These are phyloP conservation scores for Gulo gulo DNA, from an alignment of 2,113 vertebrate species.

Conservation along the genomic window DNA sequence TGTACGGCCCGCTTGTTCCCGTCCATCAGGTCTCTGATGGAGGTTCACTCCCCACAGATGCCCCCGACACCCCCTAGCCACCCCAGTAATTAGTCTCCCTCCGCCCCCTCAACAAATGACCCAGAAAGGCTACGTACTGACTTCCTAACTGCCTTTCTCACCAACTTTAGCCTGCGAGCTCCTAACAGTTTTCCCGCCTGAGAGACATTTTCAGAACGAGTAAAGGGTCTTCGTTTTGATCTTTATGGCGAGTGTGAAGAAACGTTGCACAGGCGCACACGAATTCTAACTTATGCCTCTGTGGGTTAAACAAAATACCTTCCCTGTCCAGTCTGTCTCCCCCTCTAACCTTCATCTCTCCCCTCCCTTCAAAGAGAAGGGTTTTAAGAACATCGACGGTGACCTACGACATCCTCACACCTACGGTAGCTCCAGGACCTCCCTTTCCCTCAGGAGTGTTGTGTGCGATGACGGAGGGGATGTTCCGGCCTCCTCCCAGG, in stretches of 20 bases:
- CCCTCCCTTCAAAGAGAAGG: background rate
- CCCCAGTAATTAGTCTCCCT: background rate
- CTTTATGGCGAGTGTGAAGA: background rate
- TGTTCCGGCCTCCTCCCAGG: background rate
- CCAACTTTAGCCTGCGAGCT: background rate
- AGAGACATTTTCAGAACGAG: background rate
- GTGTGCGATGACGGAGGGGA: background rate
- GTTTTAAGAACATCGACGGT: background rate
- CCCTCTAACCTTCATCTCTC: background rate
- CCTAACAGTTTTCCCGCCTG: background rate
- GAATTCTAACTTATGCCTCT: background rate
- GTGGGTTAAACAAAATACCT: background rate
- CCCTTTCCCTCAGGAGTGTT: background rate
- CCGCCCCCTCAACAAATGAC: background rate
- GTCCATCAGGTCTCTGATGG: background rate
- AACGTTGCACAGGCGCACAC: background rate
- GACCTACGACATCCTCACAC: background rate
- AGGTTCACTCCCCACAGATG: background rate
- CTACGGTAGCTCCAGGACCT: background rate
- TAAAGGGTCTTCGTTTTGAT: background rate
- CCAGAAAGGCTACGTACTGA: background rate
- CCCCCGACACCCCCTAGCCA: background rate
- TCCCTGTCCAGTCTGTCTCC: background rate
- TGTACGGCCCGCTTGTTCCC: background rate
- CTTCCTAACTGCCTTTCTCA: background rate